Conservation (phyloP, 2,113 vertebrate genomes). For the Globicephala melas region DNA sequence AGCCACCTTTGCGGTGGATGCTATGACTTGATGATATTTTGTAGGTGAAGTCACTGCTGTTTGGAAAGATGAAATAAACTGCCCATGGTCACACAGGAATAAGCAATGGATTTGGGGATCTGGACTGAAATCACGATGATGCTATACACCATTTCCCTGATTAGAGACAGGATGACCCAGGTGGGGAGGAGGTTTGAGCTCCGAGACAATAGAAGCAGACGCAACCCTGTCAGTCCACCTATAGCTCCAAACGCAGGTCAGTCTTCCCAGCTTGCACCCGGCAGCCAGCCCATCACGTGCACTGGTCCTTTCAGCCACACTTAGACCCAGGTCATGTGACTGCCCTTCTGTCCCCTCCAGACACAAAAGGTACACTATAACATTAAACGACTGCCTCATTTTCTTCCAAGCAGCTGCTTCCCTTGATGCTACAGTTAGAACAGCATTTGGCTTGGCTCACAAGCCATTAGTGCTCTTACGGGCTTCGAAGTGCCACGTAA, state of each 20-base stretch:
- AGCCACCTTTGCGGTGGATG: neutral
- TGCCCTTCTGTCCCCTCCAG: neutral
- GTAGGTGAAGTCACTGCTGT: neutral
- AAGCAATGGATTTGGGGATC: neutral
- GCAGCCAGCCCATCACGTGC: neutral
- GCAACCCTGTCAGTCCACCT: neutral
- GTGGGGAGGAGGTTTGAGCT: neutral
- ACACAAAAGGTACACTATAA: neutral
- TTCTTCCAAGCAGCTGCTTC: neutral
- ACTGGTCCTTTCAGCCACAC: neutral
- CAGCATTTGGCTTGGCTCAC: neutral
- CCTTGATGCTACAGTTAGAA: constrained; percentile 13
- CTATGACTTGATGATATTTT: neutral
- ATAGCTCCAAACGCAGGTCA: neutral
- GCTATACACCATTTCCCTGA: neutral
- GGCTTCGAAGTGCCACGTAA: neutral
- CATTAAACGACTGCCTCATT: neutral
- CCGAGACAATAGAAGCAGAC: neutral
- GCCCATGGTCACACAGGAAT: neutral
- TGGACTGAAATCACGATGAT: neutral
- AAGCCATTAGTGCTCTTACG: neutral
- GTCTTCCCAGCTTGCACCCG: neutral
- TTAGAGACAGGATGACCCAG: neutral
- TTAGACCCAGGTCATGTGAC: neutral
- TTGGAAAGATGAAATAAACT: neutral